Percentiles rank a stretch among this genome's conserved stretches.
Evolutionary conservation across 2,113 vertebrate species (phyloP).

Genomic region (Pontoporia blainvillei): DNA sequence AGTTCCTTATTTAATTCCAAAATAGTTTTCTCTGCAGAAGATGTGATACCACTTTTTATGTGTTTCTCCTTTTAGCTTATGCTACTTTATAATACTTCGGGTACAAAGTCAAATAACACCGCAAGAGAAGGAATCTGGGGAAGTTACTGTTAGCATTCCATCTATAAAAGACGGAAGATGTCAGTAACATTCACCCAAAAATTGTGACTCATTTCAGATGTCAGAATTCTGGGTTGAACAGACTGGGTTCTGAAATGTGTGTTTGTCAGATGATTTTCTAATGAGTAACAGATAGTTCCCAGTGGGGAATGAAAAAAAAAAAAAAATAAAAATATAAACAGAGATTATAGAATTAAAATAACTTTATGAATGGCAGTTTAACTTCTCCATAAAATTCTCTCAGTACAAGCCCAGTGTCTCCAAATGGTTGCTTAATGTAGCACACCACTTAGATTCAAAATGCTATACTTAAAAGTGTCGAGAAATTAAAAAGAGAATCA

Average conservation of each 20-base stretch:
- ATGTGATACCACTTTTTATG: constrained; percentile 52
- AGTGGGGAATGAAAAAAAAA: constrained; percentile 45
- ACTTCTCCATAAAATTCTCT: constrained; percentile 63
- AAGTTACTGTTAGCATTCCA: constrained; percentile 45
- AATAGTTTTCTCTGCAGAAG: constrained; percentile 60
- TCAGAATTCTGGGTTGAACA: constrained; percentile 65
- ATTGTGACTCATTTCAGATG: constrained; percentile 60
- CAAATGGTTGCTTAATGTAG: constrained; percentile 64
- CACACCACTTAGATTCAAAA: constrained; percentile 50
- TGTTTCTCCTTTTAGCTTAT: constrained; percentile 63
- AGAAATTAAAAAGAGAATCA: constrained; percentile 68
- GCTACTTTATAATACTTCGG: constrained; percentile 62
- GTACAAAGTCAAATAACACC: constrained; percentile 62
- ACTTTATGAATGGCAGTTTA: constrained; percentile 75
- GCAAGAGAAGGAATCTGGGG: constrained; percentile 40
- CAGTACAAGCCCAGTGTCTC: constrained; percentile 48
- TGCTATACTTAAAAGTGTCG: constrained; percentile 67
- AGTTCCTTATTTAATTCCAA: constrained; percentile 69
- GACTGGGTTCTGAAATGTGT: constrained; percentile 57
- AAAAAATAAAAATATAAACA: constrained; percentile 68
- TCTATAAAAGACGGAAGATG: constrained; percentile 60
- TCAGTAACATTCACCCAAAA: constrained; percentile 54
- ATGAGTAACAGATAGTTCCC: constrained; percentile 41
- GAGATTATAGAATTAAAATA: constrained; percentile 70
- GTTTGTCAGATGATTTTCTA: constrained; percentile 67